Percentiles rank a stretch among this genome's conserved stretches.
Conservation (phyloP, 2,888 invertebrate species). For the Apomyelois bistriatella region DNA sequence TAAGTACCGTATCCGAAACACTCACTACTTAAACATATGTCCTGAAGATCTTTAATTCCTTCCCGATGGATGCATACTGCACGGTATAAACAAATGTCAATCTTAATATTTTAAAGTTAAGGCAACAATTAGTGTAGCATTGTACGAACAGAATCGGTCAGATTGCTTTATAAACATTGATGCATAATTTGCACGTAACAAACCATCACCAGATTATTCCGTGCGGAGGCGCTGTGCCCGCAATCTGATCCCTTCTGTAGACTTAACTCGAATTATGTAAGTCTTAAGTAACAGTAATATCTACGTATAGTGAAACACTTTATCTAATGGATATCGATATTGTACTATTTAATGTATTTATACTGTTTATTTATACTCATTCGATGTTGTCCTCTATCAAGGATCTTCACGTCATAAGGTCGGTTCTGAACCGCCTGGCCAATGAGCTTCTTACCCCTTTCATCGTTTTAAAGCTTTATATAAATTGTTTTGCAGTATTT, state of each 20-base stretch:
- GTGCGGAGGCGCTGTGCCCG: neutral
- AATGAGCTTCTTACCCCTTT: conserved; percentile 24
- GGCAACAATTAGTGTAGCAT: conserved; percentile 52
- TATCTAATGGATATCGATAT: conserved; percentile 50
- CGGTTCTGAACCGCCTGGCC: conserved; percentile 20
- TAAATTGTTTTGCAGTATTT: conserved; percentile 16
- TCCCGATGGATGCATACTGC: conserved; percentile 39
- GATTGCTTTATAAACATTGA: conserved; percentile 31
- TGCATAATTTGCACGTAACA: conserved; percentile 5
- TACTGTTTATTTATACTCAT: conserved; percentile 33
- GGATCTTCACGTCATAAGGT: conserved; percentile 25
- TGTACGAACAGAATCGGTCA: conserved; percentile 49
- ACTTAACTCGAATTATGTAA: conserved; percentile 42
- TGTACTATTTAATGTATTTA: conserved; percentile 27
- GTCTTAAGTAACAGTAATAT: conserved; percentile 43
- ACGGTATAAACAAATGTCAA: conserved; percentile 56
- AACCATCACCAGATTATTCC: conserved; percentile 15
- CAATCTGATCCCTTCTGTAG: conserved; percentile 52
- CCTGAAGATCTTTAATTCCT: conserved; percentile 29
- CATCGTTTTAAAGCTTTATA: conserved; percentile 21
- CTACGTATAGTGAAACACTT: conserved; percentile 35
- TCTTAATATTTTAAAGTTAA: conserved; percentile 58
- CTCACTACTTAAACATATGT: conserved; percentile 35
- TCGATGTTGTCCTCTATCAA: conserved; percentile 42
- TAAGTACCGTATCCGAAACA: conserved; percentile 52